Evolutionary conservation across 2,888 invertebrate genomes (phyloP).

Genomic region (Amiota minor): DNA sequence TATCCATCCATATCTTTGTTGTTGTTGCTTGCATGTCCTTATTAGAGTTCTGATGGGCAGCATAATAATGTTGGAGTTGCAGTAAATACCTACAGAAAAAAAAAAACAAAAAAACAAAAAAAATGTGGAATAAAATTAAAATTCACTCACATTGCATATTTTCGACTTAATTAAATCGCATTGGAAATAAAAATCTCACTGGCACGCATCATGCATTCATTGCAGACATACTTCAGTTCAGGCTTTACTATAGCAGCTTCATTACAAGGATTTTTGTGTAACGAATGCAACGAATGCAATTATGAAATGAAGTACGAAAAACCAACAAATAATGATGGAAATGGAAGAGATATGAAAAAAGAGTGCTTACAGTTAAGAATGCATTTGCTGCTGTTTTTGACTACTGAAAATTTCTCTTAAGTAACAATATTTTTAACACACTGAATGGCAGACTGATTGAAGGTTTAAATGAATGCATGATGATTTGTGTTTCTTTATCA

Average conservation of each 20-base stretch:
- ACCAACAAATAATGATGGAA: too few species aligned
- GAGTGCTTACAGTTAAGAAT: background rate
- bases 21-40: too few species aligned
- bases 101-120: background rate
- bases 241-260: constrained; percentile 8
- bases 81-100: background rate
- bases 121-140: constrained; percentile 11
- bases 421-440: background rate
- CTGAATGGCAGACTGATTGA: too few species aligned
- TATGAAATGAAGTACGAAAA: background rate
- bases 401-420: background rate
- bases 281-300: background rate
- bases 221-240: background rate
- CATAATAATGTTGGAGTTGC: background rate
- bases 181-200: constrained; percentile 15
- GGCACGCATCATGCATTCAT: background rate
- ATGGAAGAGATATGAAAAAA: background rate
- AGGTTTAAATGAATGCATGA: too few species aligned
- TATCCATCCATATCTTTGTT: too few species aligned
- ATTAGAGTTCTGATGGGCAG: background rate
- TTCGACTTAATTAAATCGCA: constrained; percentile 28
- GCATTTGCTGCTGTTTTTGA: background rate
- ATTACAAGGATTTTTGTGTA: constrained; percentile 14
- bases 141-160: constrained; percentile 13
- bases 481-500: too few species aligned